Conservation (phyloP, 2,888 invertebrate species). For the Pyrocoelia pectoralis region DNA sequence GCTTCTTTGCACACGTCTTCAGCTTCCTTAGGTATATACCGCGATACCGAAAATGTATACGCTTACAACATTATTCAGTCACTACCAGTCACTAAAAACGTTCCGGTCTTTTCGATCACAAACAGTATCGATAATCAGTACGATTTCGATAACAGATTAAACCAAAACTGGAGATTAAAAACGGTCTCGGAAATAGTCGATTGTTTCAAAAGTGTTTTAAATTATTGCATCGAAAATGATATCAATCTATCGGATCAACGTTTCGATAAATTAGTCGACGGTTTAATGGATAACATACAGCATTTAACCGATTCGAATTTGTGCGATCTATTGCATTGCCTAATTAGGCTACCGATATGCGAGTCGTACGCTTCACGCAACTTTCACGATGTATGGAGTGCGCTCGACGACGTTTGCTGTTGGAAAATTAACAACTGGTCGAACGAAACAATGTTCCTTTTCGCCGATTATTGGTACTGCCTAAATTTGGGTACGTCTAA, state of each 20-base stretch:
- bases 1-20: background rate
- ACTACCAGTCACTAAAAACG: slow-evolving; percentile 13
- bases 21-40: background rate
- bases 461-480: slow-evolving; percentile 71
- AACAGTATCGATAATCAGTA: slow-evolving; percentile 14
- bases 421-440: slow-evolving; percentile 62
- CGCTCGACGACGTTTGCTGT: slow-evolving; percentile 72
- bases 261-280: slow-evolving; percentile 57
- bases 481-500: slow-evolving; percentile 57
- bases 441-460: slow-evolving; percentile 64
- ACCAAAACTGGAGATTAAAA: slow-evolving; percentile 47
- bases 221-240: slow-evolving; percentile 48
- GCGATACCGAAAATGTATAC: slow-evolving; percentile 43
- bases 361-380: slow-evolving; percentile 64
- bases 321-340: slow-evolving; percentile 61
- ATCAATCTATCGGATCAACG: slow-evolving; percentile 51
- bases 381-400: slow-evolving; percentile 71
- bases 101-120: slow-evolving; percentile 6
- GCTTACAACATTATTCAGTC: slow-evolving; percentile 39
- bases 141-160: slow-evolving; percentile 44
- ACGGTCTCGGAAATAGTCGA: slow-evolving; percentile 49
- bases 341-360: slow-evolving; percentile 65
- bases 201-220: slow-evolving; percentile 47
- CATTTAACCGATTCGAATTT: slow-evolving; percentile 67
- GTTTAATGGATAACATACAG: slow-evolving; percentile 62